These are phyloP conservation scores for Alethe castanea DNA, from an alignment of 2,113 vertebrate genomes.

Conservation along the genomic window DNA sequence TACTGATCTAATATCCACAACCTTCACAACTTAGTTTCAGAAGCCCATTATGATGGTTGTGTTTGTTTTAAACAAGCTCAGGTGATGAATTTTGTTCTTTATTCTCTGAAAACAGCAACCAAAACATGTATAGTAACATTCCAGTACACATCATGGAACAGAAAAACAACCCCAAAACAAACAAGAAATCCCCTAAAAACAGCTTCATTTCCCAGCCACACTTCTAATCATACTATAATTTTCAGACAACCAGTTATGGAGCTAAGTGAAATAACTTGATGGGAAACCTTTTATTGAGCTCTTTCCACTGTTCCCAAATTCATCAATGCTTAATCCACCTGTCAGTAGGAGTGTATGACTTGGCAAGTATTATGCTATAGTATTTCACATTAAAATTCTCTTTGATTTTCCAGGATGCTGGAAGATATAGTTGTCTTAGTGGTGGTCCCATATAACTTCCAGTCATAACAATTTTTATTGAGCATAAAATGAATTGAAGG, in stretches of 20 bases:
- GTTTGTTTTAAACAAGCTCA: not conserved
- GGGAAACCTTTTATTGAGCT: not conserved
- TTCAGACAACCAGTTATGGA: not conserved
- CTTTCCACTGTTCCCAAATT: not conserved
- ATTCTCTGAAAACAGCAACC: not conserved
- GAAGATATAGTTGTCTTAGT: constrained; percentile 2
- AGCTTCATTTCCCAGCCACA: not conserved
- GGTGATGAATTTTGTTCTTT: not conserved
- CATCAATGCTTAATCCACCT: not conserved
- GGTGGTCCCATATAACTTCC: constrained; percentile 18
- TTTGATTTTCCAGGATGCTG: constrained; percentile 47
- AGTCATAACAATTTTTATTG: constrained; percentile 32
- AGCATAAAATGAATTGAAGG: constrained; percentile 18
- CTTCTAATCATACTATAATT: not conserved
- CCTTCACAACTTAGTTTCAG: not conserved
- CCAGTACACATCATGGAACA: not conserved
- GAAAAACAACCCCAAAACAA: not conserved
- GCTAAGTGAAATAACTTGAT: not conserved
- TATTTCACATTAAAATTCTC: constrained; percentile 30
- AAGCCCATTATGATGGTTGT: not conserved
- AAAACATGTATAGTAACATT: not conserved
- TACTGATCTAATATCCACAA: not conserved
- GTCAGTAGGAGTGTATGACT: not conserved
- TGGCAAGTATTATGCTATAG: not conserved
- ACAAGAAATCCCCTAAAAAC: not conserved